Conservation (phyloP, 2,113 vertebrate species). For the Melozone crissalis region DNA sequence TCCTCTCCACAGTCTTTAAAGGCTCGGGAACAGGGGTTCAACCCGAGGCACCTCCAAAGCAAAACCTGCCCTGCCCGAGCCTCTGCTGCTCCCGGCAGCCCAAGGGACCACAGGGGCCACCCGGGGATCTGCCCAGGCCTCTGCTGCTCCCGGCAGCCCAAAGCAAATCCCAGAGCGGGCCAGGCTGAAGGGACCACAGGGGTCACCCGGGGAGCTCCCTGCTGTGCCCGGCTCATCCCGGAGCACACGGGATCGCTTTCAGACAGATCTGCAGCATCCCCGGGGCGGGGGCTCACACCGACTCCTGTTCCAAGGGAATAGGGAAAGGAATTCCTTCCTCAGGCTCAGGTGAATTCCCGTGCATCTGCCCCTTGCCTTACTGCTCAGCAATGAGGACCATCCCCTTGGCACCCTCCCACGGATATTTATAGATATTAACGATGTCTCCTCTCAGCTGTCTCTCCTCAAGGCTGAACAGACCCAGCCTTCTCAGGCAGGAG, state of each 20-base stretch:
- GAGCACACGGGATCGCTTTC: accelerated
- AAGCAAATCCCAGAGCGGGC: background rate
- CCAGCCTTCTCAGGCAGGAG: background rate
- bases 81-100: background rate
- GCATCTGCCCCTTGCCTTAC: accelerated
- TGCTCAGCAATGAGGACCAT: background rate
- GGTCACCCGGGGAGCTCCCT: background rate
- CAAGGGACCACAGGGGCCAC: background rate
- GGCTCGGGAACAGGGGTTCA: accelerated
- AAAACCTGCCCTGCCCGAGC: no score
- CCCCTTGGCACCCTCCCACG: accelerated
- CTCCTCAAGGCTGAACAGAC: background rate
- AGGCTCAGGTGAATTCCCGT: background rate
- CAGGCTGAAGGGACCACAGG: background rate
- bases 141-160: background rate
- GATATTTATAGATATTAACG: background rate
- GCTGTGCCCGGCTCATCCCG: accelerated
- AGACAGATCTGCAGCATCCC: accelerated
- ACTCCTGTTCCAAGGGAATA: background rate
- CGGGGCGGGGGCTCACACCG: background rate
- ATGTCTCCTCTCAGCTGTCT: background rate
- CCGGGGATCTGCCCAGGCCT: no score
- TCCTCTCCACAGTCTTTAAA: accelerated
- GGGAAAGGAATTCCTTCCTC: background rate
- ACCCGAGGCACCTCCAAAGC: background rate